Base-by-base conservation (phyloP, 2,113 vertebrate genomes). In the Gavia stellata region DNA sequence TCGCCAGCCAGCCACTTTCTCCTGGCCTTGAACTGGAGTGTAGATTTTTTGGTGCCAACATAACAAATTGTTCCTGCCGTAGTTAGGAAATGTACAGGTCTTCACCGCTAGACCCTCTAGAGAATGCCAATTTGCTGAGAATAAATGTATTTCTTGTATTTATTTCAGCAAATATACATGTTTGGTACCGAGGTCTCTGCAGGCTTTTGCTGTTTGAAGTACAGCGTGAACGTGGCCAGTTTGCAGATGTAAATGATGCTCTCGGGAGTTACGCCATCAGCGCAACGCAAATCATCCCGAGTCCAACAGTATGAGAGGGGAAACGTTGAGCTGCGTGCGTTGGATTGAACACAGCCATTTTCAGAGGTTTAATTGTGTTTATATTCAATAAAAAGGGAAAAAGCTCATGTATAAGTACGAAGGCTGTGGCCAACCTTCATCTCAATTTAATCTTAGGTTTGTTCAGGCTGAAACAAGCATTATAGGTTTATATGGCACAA, bases 291-390 rank as follows among this genome's bases (percentile, higher is more conserved):
- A 34, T 44, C 25, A 7, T 44, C 62, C 28, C 9, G 62, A 29
- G 33, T 45, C 52, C 25, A 34, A 1, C 12, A 34, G 17, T 29
- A 23, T 34, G 17, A 7, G 7, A 71, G 67, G 28, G 58, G 44
- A 33, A n/a, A 44, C 0, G 0, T 14, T 70, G 65, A 44, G 40
- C 31, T 68, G 38, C 1, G 0, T 18, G 23, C 2, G 2, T 66
- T 44, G 78, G 44, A 20, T 68, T 24, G 26, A 45, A 40, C 3
- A 1, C 24, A 36, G 19, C 23, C 29, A 10, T 63, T 93, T 67
- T 50, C 52, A 40, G 70, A 24, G 11, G 9, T 63, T 91, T 67
- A 62, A 24, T 16, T 86, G 45, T 26, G 34, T 44, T 86, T 66
- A 2, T 49, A 28, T 31, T 67, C 20, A 40, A 63, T 38, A 59